Percentiles rank a stretch among this genome's conserved stretches.
phyloP scores from a whole-genome alignment of 2,888 invertebrate genomes.

The Digitonthophagus gazella region DNA sequence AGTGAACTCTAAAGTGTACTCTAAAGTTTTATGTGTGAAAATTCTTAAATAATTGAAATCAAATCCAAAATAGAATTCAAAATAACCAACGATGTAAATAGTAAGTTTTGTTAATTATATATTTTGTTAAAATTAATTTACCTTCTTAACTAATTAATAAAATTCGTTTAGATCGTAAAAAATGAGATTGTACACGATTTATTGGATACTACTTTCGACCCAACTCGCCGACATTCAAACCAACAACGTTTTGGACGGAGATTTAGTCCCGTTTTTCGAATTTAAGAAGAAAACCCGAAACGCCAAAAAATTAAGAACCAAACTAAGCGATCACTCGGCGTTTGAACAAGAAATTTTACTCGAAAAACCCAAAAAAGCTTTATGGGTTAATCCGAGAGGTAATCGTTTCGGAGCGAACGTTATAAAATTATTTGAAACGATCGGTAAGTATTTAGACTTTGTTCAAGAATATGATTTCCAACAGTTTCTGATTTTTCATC shows the following conservation, averaged over 20 bases:
- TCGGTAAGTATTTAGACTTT: no score
- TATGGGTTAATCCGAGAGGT: not conserved
- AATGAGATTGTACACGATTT: not conserved
- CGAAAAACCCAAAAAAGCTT: not conserved
- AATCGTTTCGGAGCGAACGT: not conserved
- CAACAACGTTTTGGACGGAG: not conserved
- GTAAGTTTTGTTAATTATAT: no score
- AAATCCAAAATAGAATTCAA: no score
- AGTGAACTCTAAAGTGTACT: no score
- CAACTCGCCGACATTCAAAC: not conserved
- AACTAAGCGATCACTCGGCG: not conserved
- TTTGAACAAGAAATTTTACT: not conserved
- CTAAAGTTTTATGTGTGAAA: no score
- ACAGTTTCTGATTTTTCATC: no score
- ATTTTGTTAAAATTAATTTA: no score
- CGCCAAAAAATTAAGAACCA: not conserved
- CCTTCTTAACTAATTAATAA: no score
- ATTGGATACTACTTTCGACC: not conserved
- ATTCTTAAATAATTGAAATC: no score
- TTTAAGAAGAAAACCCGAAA: not conserved
- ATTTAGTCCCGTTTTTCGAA: not conserved
- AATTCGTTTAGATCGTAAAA: not conserved
- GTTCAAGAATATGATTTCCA: no score
- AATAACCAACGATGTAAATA: no score
- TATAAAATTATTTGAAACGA: not conserved